A percentile compares a stretch with the other conserved stretches of the same genome.
These are phyloP conservation scores for Lasioglossum lativentre DNA, from an alignment of 2,888 invertebrate genomes.

Conservation along the genomic window DNA sequence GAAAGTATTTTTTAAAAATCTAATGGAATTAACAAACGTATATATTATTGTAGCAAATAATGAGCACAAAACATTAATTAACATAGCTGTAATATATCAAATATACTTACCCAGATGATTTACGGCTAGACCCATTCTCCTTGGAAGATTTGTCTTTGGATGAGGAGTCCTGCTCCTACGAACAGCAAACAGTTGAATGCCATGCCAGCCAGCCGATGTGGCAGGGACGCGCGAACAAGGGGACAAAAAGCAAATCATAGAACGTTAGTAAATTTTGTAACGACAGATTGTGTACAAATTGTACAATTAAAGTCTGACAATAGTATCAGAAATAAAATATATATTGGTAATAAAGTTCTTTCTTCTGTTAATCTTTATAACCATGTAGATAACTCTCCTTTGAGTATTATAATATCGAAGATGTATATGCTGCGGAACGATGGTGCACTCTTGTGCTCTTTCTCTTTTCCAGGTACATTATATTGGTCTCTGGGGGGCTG, in stretches of 20 bases:
- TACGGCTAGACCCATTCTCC: slow-evolving; percentile 87
- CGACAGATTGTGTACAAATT: slow-evolving; percentile 60
- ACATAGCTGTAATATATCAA: neutral
- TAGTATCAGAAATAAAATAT: slow-evolving; percentile 62
- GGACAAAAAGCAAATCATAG: slow-evolving; percentile 83
- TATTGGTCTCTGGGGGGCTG: slow-evolving; percentile 67
- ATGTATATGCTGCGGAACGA: slow-evolving; percentile 61
- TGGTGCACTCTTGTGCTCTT: slow-evolving; percentile 71
- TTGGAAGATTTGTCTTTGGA: slow-evolving; percentile 85
- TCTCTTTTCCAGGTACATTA: slow-evolving; percentile 69
- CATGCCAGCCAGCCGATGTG: slow-evolving; percentile 83
- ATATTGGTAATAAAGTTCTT: slow-evolving; percentile 54
- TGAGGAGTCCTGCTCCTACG: slow-evolving; percentile 83
- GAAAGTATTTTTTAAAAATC: neutral
- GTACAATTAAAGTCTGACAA: slow-evolving; percentile 62
- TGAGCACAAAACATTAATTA: slow-evolving; percentile 28
- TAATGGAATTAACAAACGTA: neutral
- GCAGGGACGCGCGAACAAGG: slow-evolving; percentile 84
- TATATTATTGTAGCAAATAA: neutral
- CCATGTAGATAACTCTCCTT: slow-evolving; percentile 66
- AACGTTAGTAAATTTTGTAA: slow-evolving; percentile 80
- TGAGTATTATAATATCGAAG: slow-evolving; percentile 57
- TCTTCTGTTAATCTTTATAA: slow-evolving; percentile 54
- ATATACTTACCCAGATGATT: slow-evolving; percentile 86
- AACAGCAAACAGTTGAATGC: slow-evolving; percentile 84